These are phyloP conservation scores for Clarias macrocephalus DNA, from an alignment of 2,113 vertebrate genomes.

Conservation along the genomic window DNA sequence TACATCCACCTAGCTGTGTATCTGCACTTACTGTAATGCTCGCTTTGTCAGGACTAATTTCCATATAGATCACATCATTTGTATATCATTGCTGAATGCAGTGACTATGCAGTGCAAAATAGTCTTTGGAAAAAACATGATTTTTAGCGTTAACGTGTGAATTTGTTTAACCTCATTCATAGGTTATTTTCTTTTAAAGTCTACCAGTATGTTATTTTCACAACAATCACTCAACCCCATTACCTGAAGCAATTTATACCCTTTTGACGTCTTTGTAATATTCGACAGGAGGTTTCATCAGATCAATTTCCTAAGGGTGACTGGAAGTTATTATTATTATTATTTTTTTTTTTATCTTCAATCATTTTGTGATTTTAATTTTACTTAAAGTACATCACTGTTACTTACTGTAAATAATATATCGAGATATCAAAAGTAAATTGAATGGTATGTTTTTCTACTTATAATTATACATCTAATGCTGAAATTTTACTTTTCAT, in stretches of 20 bases:
- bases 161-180: background rate
- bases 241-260: too few species aligned
- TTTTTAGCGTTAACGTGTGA: background rate
- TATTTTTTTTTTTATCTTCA: background rate
- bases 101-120: background rate
- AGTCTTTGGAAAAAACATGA: too few species aligned
- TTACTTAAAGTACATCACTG: background rate
- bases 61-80: background rate
- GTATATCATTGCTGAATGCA: background rate
- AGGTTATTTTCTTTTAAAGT: background rate
- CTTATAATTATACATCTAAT: too few species aligned
- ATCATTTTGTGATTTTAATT: background rate
- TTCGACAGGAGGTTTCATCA: background rate
- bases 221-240: too few species aligned
- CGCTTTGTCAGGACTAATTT: background rate
- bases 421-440: too few species aligned
- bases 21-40: background rate
- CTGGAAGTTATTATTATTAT: background rate
- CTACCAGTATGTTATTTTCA: background rate
- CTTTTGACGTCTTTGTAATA: background rate
- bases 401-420: too few species aligned
- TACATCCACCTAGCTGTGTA: background rate
- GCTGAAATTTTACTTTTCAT: too few species aligned
- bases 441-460: too few species aligned
- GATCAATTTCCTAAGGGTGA: background rate